Conservation (phyloP, 2,113 vertebrate genomes). For the Blennius ocellaris region DNA sequence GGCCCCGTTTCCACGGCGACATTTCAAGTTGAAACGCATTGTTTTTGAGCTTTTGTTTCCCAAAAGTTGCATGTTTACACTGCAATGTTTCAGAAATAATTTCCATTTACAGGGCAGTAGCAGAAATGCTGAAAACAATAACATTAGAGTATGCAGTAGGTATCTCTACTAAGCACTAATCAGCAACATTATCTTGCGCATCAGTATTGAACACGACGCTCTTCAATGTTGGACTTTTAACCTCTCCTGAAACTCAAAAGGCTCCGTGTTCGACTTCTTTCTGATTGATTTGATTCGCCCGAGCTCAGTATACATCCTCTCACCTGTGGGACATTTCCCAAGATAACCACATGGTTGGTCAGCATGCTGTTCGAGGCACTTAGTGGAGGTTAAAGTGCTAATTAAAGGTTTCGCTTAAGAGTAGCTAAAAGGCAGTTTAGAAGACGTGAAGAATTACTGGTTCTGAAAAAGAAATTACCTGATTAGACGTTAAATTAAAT, state of each 20-base stretch:
- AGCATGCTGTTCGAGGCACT: conserved; percentile 4
- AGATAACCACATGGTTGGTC: conserved; percentile 12
- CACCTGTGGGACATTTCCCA: conserved; percentile 13
- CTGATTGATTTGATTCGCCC: conserved; percentile 1
- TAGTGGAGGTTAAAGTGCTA: conserved; percentile 26
- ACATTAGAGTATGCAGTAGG: no score
- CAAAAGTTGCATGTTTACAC: no score
- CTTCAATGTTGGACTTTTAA: neutral
- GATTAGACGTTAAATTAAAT: no score
- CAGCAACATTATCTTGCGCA: no score
- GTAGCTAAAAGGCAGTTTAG: conserved; percentile 32
- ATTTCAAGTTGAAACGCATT: no score
- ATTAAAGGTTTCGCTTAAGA: conserved; percentile 24
- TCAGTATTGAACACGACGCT: neutral
- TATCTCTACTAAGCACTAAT: no score
- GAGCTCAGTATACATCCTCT: conserved; percentile 1
- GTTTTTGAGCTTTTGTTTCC: no score
- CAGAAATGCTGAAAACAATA: no score
- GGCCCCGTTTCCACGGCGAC: no score
- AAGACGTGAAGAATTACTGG: neutral
- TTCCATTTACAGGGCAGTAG: no score
- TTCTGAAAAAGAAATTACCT: no score
- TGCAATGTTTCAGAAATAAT: no score
- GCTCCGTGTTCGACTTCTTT: neutral
- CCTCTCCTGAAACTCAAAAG: neutral